Conservation (phyloP, 2,888 invertebrate genomes). For the Acronicta alni region DNA sequence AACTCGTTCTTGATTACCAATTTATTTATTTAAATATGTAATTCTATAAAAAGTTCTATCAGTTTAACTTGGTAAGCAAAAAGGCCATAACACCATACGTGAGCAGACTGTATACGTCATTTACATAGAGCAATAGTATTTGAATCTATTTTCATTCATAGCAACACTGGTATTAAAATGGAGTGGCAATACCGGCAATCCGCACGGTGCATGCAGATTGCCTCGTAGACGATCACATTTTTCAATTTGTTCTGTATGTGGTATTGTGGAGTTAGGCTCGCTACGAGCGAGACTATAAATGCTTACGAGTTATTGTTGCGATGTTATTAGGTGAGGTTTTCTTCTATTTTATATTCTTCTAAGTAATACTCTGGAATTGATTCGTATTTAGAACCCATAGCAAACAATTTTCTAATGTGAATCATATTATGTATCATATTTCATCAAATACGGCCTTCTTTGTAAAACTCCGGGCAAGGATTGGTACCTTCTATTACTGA, state of each 20-base stretch:
- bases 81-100: neutral
- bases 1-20: too few relatives aligned
- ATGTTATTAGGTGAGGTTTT: neutral
- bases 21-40: too few relatives aligned
- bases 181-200: slow-evolving; percentile 56
- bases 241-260: slow-evolving; percentile 67
- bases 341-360: neutral
- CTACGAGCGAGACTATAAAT: slow-evolving; percentile 22
- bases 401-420: too few relatives aligned
- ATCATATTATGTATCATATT: too few relatives aligned
- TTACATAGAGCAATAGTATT: slow-evolving; percentile 30
- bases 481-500: too few relatives aligned
- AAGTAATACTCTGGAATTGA: too few relatives aligned
- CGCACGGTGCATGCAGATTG: slow-evolving; percentile 65
- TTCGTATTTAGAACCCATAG: too few relatives aligned
- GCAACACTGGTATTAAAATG: slow-evolving; percentile 54
- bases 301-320: slow-evolving; percentile 5
- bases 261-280: slow-evolving; percentile 34
- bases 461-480: too few relatives aligned
- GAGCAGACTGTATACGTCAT: slow-evolving; percentile 1
- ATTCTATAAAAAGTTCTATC: too few relatives aligned
- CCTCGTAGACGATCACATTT: slow-evolving; percentile 66
- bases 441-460: too few relatives aligned
- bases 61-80: too few relatives aligned
- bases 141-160: slow-evolving; percentile 47